phyloP scores from a whole-genome alignment of 2,797 vertebrate species.

The Megaceryle alcyon region DNA sequence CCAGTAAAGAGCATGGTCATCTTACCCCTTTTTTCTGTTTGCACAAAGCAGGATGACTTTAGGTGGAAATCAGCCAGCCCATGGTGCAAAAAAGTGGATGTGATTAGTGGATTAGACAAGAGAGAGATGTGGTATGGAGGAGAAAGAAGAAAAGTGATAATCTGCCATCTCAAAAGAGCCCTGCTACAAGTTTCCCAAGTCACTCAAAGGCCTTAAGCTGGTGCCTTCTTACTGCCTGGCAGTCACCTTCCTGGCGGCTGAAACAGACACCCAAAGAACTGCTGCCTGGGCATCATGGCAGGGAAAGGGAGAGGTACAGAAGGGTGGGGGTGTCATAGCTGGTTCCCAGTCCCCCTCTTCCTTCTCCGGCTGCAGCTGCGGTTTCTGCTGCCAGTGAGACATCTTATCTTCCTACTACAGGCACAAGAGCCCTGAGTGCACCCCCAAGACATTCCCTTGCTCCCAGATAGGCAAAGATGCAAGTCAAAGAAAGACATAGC shows the following conservation, averaged over 20 bases:
- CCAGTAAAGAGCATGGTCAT: neutral
- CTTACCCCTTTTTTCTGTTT: neutral
- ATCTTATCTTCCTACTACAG: slow-evolving; percentile 4
- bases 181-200: neutral
- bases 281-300: neutral
- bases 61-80: neutral
- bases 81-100: neutral
- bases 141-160: neutral
- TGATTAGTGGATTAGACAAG: neutral
- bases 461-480: slow-evolving; percentile 25
- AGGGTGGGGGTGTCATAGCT: neutral
- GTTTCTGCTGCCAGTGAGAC: neutral
- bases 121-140: neutral
- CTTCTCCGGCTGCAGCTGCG: neutral
- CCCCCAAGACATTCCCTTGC: neutral
- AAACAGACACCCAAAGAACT: neutral
- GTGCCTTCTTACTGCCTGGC: neutral
- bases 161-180: neutral
- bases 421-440: neutral
- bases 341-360: neutral
- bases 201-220: neutral
- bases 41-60: neutral
- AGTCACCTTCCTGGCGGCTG: neutral
- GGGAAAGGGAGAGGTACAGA: neutral
- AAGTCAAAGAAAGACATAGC: slow-evolving; percentile 20